Conservation (phyloP, 2,888 invertebrate genomes). For the Rhyacophila evoluta region DNA sequence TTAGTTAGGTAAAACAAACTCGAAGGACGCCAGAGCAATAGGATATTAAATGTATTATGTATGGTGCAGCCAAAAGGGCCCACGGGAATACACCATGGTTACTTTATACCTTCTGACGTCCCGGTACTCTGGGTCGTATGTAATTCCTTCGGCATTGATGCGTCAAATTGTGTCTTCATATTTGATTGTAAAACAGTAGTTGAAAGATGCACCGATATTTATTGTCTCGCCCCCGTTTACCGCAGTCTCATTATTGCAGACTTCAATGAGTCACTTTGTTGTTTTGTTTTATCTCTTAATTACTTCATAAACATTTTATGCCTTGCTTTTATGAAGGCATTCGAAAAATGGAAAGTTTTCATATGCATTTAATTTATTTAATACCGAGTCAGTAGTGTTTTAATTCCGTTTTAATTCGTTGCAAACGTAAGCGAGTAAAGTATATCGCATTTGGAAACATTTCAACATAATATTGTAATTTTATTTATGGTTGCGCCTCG, state of each 20-base stretch:
- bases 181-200: no score
- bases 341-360: neutral
- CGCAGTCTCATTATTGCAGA: neutral
- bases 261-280: constrained; percentile 9
- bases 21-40: no score
- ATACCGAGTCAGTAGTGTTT: neutral
- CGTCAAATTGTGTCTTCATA: no score
- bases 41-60: no score
- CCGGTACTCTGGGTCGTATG: no score
- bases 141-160: no score
- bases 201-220: no score
- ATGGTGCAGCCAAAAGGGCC: no score
- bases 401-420: neutral
- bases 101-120: no score
- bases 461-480: neutral
- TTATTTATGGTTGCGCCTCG: constrained; percentile 13
- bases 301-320: neutral
- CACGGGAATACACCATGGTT: no score
- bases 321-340: constrained; percentile 3
- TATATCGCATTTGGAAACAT: neutral
- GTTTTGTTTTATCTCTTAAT: constrained; percentile 11
- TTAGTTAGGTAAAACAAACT: no score
- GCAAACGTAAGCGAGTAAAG: neutral
- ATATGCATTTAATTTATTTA: neutral
- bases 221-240: no score